A percentile compares a stretch with the other conserved stretches of the same genome.
These are phyloP conservation scores for Tribolium freemani DNA, from an alignment of 2,888 invertebrate genomes.

Conservation along the genomic window DNA sequence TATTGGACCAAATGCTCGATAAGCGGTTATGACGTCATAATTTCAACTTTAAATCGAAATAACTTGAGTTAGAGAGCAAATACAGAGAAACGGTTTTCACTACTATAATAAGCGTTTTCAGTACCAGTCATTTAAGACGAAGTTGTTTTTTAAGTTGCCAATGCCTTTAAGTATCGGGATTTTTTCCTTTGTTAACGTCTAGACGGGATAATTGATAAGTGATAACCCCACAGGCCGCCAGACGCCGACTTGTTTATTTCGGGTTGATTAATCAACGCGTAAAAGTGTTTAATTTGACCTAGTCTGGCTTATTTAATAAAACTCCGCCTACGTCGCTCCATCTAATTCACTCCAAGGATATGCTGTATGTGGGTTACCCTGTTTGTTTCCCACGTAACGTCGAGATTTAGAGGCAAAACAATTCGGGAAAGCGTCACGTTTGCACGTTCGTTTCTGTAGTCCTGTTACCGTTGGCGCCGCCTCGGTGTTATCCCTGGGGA, in stretches of 20 bases:
- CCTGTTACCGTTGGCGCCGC: constrained; percentile 49
- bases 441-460: constrained; percentile 44
- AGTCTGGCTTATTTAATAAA: constrained; percentile 44
- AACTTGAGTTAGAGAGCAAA: too few species aligned
- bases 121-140: too few species aligned
- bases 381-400: constrained; percentile 34
- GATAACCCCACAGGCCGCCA: neutral
- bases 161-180: too few species aligned
- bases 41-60: too few species aligned
- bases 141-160: too few species aligned
- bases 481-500: constrained; percentile 46
- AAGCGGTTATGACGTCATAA: too few species aligned
- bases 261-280: constrained; percentile 35
- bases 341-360: constrained; percentile 45
- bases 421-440: constrained; percentile 19
- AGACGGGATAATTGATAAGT: neutral
- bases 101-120: too few species aligned
- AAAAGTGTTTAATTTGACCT: constrained; percentile 44
- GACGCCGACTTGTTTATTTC: constrained; percentile 21
- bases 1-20: too few species aligned
- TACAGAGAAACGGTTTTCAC: too few species aligned
- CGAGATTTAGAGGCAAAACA: constrained; percentile 9
- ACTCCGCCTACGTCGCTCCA: constrained; percentile 29
- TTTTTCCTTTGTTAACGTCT: neutral
- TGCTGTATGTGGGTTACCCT: constrained; percentile 36